Base-by-base conservation (phyloP, 2,797 vertebrate species). In the Triplophysa yarkandensis region DNA sequence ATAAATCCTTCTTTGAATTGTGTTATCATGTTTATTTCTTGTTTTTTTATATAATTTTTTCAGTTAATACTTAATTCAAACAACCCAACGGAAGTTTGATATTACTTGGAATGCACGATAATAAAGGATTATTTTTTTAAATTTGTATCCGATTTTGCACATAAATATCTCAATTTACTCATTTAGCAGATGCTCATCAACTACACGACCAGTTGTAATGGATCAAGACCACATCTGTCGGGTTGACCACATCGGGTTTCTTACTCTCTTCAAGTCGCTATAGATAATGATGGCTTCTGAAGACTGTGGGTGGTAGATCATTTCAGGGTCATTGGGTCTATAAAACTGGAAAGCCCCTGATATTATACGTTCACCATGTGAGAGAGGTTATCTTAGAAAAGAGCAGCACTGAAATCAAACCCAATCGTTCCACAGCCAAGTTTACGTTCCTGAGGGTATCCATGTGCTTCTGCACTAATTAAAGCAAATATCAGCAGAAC, bases 361-460 rank as follows among this genome's bases (percentile, higher is more conserved):
- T 58, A 50, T 62, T 81, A 74, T n/a, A 43, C 16, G 27, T 32
- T 46, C 57, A 36, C 50, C 25, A 23, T 55, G 46, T 19, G 66
- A 52, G 39, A 78, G 16, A 63, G n/a, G 57, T 36, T 68, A 55
- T 73, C 48, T 58, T 23, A 58, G 25, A 64, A 71, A 16, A 2
- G 44, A 60, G 28, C 64, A 19, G 55, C 44, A 23, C 21, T 23
- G 36, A 28, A 58, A 46, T 23, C 28, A 61, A 58, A 55, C 50
- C 46, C 25, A 41, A 28, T 68, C 34, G 10, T 27, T 60, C n/a
- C 52, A 23, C 6, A 17, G 43, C 32, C 66, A 64, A 77, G 60
- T 70, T 57, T 77, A 66, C 74, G 69, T 74, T 77, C 62, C 61
- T 66, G 27, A 27, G 50, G 60, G 65, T 21, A 64, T 32, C 71